phyloP scores from a whole-genome alignment of 1,140 invertebrate genomes.

The Sinonovacula constricta region DNA sequence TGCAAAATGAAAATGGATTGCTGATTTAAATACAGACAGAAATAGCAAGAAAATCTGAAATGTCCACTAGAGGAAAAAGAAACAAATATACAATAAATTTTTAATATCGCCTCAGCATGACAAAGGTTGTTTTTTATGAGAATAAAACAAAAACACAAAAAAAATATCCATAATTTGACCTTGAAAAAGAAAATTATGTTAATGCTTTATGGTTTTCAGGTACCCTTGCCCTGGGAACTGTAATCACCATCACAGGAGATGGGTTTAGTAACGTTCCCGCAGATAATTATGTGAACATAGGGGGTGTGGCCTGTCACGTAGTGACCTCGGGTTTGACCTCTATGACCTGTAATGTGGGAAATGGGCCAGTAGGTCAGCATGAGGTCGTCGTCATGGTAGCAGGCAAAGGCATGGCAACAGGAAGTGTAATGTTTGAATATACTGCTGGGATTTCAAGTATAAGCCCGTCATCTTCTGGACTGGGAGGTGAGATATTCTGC shows the following conservation, averaged over 20 bases:
- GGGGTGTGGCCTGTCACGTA: conserved; percentile 52
- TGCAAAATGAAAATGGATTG: too few relatives aligned
- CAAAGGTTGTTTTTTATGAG: too few relatives aligned
- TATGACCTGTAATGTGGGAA: conserved; percentile 63
- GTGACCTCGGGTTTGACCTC: conserved; percentile 45
- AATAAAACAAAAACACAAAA: too few relatives aligned
- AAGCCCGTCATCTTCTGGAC: conserved; percentile 55
- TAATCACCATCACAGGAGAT: conserved; percentile 59
- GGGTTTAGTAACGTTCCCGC: conserved; percentile 50
- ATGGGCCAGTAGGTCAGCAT: conserved; percentile 66
- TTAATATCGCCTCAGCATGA: too few relatives aligned
- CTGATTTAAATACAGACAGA: too few relatives aligned
- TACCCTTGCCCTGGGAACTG: conserved; percentile 41
- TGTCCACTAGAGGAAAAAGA: too few relatives aligned
- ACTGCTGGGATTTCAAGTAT: conserved; percentile 54
- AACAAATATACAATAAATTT: too few relatives aligned
- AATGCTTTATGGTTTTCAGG: too few relatives aligned
- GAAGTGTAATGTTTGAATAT: conserved; percentile 56
- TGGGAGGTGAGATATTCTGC: conserved; percentile 63
- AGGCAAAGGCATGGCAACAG: conserved; percentile 57
- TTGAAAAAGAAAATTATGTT: too few relatives aligned
- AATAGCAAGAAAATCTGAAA: too few relatives aligned
- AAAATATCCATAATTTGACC: too few relatives aligned
- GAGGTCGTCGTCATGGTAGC: conserved; percentile 61
- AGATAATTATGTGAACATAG: conserved; percentile 64